These are phyloP conservation scores for Uloborus diversus DNA, from an alignment of 1,140 invertebrate species.

Conservation along the genomic window DNA sequence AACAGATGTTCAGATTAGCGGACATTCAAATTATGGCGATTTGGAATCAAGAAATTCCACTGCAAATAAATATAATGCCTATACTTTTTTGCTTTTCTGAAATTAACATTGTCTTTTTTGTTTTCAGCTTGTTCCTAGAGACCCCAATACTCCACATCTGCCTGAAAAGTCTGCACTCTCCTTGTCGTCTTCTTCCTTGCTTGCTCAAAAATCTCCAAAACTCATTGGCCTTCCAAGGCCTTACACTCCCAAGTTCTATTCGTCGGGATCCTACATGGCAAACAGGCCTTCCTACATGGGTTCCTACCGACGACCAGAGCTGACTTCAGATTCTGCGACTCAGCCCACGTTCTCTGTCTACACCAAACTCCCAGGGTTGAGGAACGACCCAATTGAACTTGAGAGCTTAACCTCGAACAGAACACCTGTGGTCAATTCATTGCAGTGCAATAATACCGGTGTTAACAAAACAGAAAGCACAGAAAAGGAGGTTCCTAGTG, in stretches of 20 bases:
- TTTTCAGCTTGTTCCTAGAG: conserved; percentile 42
- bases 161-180: conserved; percentile 37
- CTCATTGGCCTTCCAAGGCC: conserved; percentile 72
- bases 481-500: conserved; percentile 2
- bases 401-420: conserved; percentile 12
- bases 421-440: background rate
- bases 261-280: conserved; percentile 74
- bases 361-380: conserved; percentile 62
- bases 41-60: too few relatives aligned
- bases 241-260: conserved; percentile 72
- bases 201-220: conserved; percentile 60
- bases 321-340: conserved; percentile 29
- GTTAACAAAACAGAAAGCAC: background rate
- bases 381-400: conserved; percentile 60
- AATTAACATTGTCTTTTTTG: too few relatives aligned
- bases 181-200: conserved; percentile 34
- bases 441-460: conserved; percentile 25
- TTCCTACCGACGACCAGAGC: conserved; percentile 66
- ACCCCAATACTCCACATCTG: conserved; percentile 49
- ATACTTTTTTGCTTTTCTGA: too few relatives aligned
- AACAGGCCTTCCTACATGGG: conserved; percentile 74
- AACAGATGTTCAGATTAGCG: too few relatives aligned
- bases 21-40: too few relatives aligned
- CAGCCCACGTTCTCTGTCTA: conserved; percentile 58
- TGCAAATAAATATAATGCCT: too few relatives aligned